Conservation (phyloP, 2,113 vertebrate species). For the Epinephelus fuscoguttatus region DNA sequence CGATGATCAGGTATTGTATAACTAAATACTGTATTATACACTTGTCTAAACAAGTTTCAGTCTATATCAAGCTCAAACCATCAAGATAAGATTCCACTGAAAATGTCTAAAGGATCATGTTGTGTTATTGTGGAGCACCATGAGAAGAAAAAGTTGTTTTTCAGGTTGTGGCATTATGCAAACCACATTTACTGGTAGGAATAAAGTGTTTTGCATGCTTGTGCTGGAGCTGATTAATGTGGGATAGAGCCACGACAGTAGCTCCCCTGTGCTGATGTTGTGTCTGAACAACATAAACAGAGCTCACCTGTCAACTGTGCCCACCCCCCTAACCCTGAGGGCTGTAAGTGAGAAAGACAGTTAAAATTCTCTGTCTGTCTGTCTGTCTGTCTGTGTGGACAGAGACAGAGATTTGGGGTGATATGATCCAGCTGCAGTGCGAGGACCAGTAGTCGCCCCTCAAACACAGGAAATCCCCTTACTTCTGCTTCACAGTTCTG, state of each 20-base stretch:
- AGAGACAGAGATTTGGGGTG: conserved; percentile 44
- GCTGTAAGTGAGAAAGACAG: neutral
- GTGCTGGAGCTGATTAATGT: conserved; percentile 6
- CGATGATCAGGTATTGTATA: neutral
- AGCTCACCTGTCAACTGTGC: conserved; percentile 1
- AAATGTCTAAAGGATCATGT: neutral
- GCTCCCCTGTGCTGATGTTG: neutral
- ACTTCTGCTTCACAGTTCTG: conserved; percentile 72
- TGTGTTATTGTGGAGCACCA: neutral
- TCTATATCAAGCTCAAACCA: neutral
- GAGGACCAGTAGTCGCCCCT: conserved; percentile 61
- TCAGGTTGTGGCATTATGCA: neutral
- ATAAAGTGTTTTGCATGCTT: conserved; percentile 1
- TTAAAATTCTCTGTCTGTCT: neutral
- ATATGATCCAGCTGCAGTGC: conserved; percentile 50
- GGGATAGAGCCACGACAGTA: neutral
- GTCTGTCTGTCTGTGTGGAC: conserved; percentile 35
- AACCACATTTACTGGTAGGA: neutral
- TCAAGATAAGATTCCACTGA: neutral
- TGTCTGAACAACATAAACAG: neutral
- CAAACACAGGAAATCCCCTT: conserved; percentile 79
- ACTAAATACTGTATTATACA: too few relatives aligned
- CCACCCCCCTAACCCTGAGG: conserved; percentile 19
- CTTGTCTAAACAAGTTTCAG: neutral
- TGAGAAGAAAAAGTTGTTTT: neutral